Base-by-base conservation (phyloP, 2,113 vertebrate genomes). In the Ascaphus truei region DNA sequence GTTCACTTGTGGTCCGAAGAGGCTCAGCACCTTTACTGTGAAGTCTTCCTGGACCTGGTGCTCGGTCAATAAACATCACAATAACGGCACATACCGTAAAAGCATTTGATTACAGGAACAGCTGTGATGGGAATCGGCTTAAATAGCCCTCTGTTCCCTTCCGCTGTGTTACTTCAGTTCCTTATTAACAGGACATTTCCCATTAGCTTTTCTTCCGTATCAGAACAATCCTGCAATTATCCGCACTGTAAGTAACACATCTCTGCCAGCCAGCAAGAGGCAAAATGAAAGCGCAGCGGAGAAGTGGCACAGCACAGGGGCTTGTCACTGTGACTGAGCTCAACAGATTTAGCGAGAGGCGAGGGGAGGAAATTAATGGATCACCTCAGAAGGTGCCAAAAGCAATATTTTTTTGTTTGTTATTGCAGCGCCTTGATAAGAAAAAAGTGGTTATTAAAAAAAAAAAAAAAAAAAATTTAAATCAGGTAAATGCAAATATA, bases 21-120 rank as follows among this genome's bases (percentile, higher is more conserved):
- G n/a, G n/a, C n/a, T n/a, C n/a, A n/a, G n/a, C n/a, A n/a, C 58
- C 26, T 30, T 61, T 61, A 45, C 29, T 61, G 58, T 30, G 26
- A 47, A 29, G 31, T 29, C 45, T 62, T 47, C n/a, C n/a, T 48
- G 59, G 12, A 62, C 13, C 45, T 45, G 41, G 7, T 47, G 29
- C 16, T 29, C 39, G 29, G 27, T 29, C 39, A 31, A 39, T 47
- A 20, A 47, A 27, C 41, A 62, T 30, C 45, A 22, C 5, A 11
- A 7, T 62, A 62, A 62, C 33, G 41, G 41, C 59, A 62, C 37
- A 45, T 45, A n/a, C n/a, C n/a, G n/a, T n/a, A 43, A 61, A 61
- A 9, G 30, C 11, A 33, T 47, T 33, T 9, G 26, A 62, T 48
- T 27, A 47, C 18, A 47, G n/a, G n/a, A n/a, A n/a, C n/a, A n/a